Percentiles rank a stretch among this genome's conserved stretches.
These are phyloP conservation scores for Propithecus deckenii DNA, from an alignment of 2,797 vertebrate genomes.

Conservation along the genomic window DNA sequence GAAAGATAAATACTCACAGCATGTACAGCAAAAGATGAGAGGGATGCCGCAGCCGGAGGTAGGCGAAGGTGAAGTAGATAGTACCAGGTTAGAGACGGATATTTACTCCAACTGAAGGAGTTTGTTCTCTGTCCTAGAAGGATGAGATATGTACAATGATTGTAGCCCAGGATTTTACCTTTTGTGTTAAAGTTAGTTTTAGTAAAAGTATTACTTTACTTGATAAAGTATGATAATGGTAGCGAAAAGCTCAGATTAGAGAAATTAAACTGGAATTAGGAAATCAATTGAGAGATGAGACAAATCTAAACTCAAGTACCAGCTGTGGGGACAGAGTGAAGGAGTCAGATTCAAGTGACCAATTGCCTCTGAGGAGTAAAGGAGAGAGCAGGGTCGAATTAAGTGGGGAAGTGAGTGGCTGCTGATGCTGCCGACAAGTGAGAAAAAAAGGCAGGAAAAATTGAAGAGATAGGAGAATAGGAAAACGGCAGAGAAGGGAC, in stretches of 20 bases:
- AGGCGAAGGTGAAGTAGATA: neutral
- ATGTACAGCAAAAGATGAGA: neutral
- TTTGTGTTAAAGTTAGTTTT: neutral
- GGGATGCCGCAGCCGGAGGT: neutral
- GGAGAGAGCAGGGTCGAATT: neutral
- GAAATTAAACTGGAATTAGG: neutral
- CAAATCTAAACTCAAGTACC: neutral
- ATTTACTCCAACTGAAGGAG: neutral
- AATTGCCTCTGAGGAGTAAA: neutral
- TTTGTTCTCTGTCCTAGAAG: neutral
- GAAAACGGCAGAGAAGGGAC: neutral
- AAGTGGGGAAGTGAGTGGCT: neutral
- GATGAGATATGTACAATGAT: neutral
- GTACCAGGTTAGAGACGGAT: no score
- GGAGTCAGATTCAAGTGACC: neutral
- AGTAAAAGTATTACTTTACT: neutral
- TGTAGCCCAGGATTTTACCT: neutral
- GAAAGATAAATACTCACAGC: neutral
- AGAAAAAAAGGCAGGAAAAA: neutral
- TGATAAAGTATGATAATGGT: neutral
- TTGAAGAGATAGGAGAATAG: neutral
- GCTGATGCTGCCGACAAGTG: neutral
- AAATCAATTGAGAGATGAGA: neutral
- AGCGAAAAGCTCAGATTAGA: neutral
- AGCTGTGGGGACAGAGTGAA: neutral